Percentiles rank a stretch among this genome's conserved stretches.
These are phyloP conservation scores for Tuberolachnus salignus DNA, from an alignment of 2,888 invertebrate species.

Conservation along the genomic window DNA sequence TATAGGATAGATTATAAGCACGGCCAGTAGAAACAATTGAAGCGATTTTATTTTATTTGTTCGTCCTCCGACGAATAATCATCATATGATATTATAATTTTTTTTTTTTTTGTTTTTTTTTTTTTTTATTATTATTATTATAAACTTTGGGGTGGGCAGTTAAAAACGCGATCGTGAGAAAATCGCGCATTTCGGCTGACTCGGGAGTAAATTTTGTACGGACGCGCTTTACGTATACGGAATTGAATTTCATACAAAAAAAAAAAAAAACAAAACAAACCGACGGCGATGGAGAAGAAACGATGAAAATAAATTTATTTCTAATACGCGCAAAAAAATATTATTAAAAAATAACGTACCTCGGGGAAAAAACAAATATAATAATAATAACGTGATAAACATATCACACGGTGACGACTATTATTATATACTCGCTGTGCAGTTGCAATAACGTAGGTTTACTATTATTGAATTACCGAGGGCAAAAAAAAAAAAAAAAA, in stretches of 20 bases:
- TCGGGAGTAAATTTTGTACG: neutral
- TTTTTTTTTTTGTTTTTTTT: no score
- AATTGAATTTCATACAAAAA: constrained; percentile 26
- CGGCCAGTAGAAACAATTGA: no score
- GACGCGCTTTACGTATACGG: no score
- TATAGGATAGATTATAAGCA: no score
- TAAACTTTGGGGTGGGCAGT: no score
- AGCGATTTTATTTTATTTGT: no score
- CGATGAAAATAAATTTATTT: constrained; percentile 4
- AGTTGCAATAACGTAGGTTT: neutral
- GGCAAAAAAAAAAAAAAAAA: no score
- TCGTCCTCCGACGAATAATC: no score
- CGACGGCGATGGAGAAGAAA: neutral
- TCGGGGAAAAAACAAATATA: neutral
- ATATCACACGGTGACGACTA: neutral
- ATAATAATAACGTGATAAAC: constrained; percentile 2
- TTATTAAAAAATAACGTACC: no score
- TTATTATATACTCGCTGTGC: neutral
- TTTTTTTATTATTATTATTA: no score
- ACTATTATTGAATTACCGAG: constrained; percentile 37
- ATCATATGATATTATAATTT: no score
- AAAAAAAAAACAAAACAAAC: constrained; percentile 14
- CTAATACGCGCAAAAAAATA: neutral
- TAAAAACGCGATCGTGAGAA: constrained; percentile 24
- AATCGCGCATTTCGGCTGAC: constrained; percentile 2